Conservation (phyloP, 2,888 invertebrate species). For the Disparrhopalites patrizii region DNA sequence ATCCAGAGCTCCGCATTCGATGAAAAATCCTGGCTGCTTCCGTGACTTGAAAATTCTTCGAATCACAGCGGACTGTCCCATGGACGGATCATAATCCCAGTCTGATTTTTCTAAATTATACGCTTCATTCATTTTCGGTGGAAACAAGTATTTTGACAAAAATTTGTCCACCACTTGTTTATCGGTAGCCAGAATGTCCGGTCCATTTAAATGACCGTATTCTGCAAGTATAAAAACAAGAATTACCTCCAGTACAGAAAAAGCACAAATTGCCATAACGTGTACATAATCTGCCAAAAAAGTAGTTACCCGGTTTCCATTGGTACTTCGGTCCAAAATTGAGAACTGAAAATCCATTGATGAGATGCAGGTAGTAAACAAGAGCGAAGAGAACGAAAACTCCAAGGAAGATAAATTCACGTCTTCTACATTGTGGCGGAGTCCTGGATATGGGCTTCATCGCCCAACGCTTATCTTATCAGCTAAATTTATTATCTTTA, state of each 20-base stretch:
- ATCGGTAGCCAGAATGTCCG: slow-evolving; percentile 35
- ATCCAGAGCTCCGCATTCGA: slow-evolving; percentile 59
- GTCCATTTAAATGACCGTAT: slow-evolving; percentile 41
- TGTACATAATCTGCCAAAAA: not conserved
- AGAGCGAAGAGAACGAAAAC: slow-evolving; percentile 20
- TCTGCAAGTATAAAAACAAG: slow-evolving; percentile 27
- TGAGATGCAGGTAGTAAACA: slow-evolving; percentile 41
- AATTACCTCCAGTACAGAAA: not conserved
- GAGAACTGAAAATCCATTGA: slow-evolving; percentile 27
- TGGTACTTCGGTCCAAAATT: slow-evolving; percentile 39
- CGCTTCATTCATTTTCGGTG: slow-evolving; percentile 17
- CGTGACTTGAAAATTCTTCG: slow-evolving; percentile 51
- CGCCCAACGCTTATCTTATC: not conserved
- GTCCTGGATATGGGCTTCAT: slow-evolving; percentile 21
- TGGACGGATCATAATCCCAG: slow-evolving; percentile 50
- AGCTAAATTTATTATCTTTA: not conserved
- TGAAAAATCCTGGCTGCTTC: slow-evolving; percentile 55
- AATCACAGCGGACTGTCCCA: slow-evolving; percentile 53
- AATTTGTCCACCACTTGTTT: slow-evolving; percentile 34
- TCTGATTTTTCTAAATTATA: slow-evolving; percentile 34
- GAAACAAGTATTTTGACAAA: slow-evolving; percentile 23
- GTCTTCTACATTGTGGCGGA: slow-evolving; percentile 5
- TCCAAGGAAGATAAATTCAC: slow-evolving; percentile 4
- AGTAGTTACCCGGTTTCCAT: slow-evolving; percentile 39
- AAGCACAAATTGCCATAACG: not conserved